These are phyloP conservation scores for Sprattus sprattus DNA, from an alignment of 2,113 vertebrate genomes.

Conservation along the genomic window DNA sequence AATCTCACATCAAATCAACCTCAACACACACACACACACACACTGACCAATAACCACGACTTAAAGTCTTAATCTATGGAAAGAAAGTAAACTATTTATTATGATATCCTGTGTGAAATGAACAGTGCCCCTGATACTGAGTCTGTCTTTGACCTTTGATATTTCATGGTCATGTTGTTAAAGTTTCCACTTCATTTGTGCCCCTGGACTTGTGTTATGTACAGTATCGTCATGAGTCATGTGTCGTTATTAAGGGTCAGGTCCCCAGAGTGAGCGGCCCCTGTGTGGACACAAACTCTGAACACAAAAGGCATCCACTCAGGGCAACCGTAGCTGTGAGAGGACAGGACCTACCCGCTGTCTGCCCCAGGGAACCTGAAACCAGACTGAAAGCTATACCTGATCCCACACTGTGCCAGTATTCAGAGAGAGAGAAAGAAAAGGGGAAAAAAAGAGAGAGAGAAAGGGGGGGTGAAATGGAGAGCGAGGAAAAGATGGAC, in stretches of 20 bases:
- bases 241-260: background rate
- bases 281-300: background rate
- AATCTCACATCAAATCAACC: slow-evolving; percentile 18
- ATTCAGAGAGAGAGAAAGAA: background rate
- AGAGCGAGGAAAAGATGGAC: background rate
- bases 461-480: background rate
- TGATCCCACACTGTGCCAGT: background rate
- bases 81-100: too few species aligned
- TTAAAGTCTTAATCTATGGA: too few species aligned
- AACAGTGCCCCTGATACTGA: background rate
- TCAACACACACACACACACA: slow-evolving; percentile 1
- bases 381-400: background rate
- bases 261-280: background rate
- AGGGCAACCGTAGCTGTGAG: background rate
- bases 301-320: background rate
- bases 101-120: background rate
- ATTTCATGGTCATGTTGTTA: background rate
- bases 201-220: background rate
- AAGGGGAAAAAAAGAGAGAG: background rate
- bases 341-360: background rate
- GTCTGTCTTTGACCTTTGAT: background rate
- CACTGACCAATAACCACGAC: background rate
- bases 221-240: background rate
- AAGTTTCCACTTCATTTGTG: background rate
- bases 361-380: slow-evolving; percentile 23